Base-by-base conservation (phyloP, 2,797 vertebrate genomes). In the Hephaestus fuliginosus region DNA sequence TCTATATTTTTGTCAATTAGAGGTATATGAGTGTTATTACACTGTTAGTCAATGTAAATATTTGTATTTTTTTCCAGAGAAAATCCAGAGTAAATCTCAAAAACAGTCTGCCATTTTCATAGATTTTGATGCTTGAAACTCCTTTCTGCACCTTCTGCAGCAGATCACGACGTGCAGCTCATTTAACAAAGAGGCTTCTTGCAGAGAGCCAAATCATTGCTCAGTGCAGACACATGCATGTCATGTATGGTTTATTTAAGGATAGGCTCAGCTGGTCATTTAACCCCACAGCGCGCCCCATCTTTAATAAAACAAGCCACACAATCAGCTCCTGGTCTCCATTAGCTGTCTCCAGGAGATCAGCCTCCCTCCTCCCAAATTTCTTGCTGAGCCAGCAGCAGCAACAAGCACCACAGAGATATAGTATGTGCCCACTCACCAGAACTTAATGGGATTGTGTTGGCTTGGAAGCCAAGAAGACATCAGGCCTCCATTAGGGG, bases 371-470 rank as follows among this genome's bases (percentile, higher is more conserved):
- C 75, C 86, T 74, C 81, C 56, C 48, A 62, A 78, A 79, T 80
- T 44, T 90, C 74, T 66, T 81, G 93, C 93, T 93, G 92, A 94
- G 89, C 76, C 86, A 90, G 92, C 89, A 88, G 81, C 85, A 82
- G 71, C 68, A 80, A 58, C 67, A 25, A 80, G 84, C 90, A 20
- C 76, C 90, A 88, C 68, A 13, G 86, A 86, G 84, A 88, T 81
- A 43, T 65, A 87, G 82, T 66, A 67, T 68, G 82, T 86, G 89
- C 86, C 80, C 89, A 85, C 91, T 93, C 91, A 86, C 88, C 76
- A 86, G 81, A 86, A 80, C 87, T 76, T 94, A 92, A 94, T 93
- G 92, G 92, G 92, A 94, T 92, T 91, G 93, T 80, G 88, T 89
- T 82, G 83, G 75, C 49, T 88, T 80, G 78, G 71, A 87, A 82